phyloP scores from a whole-genome alignment of 2,888 invertebrate genomes.

The Ophonus ardosiacus region DNA sequence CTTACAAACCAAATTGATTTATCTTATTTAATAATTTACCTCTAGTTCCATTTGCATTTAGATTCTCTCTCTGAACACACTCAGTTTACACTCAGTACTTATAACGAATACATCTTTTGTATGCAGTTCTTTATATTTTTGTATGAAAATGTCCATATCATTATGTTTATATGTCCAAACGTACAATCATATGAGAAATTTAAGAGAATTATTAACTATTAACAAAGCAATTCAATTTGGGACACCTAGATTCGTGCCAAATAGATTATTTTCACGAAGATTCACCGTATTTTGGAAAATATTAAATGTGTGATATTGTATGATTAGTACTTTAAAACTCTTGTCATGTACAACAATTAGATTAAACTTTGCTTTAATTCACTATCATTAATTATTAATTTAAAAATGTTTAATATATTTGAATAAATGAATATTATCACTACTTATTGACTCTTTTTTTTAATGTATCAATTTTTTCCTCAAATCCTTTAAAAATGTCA shows the following conservation, averaged over 20 bases:
- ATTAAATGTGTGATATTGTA: conserved; percentile 41
- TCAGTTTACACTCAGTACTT: conserved; percentile 22
- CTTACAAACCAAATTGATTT: conserved; percentile 45
- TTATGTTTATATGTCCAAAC: conserved; percentile 9
- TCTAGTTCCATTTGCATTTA: conserved; percentile 38
- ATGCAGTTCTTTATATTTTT: conserved; percentile 25
- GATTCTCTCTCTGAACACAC: background rate
- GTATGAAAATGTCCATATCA: conserved; percentile 33
- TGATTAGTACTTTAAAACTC: conserved; percentile 14
- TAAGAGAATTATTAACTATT: conserved; percentile 15
- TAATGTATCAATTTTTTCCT: no score
- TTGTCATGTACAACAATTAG: conserved; percentile 32
- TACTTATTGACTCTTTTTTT: no score
- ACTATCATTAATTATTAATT: conserved; percentile 9
- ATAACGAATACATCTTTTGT: conserved; percentile 12
- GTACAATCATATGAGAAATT: conserved; percentile 32
- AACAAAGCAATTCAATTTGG: conserved; percentile 42
- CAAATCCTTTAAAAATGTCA: no score
- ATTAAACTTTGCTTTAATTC: conserved; percentile 16
- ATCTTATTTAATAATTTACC: conserved; percentile 1
- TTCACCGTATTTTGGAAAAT: conserved; percentile 38
- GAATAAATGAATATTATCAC: no score
- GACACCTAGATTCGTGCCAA: conserved; percentile 45
- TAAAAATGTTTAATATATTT: conserved; percentile 41
- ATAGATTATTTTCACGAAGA: conserved; percentile 23